These are phyloP conservation scores for Bos javanicus DNA, from an alignment of 2,113 vertebrate genomes.

Conservation along the genomic window DNA sequence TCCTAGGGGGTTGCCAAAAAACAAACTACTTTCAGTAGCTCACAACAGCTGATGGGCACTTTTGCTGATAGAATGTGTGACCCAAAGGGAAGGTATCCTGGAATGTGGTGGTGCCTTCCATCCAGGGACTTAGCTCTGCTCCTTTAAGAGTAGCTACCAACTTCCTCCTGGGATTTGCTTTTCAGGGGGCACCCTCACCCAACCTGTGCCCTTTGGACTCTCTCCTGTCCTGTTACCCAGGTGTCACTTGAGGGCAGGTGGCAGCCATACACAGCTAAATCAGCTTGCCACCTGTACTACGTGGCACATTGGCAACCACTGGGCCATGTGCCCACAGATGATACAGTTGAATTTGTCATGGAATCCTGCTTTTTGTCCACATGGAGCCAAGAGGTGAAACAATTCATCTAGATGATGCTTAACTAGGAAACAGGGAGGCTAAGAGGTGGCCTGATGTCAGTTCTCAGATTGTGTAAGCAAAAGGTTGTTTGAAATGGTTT, in stretches of 20 bases:
- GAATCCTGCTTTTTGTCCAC: constrained; percentile 16
- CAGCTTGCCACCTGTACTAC: not conserved
- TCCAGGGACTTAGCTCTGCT: not conserved
- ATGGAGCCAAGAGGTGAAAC: not conserved
- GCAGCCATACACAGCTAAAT: not conserved
- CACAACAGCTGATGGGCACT: not conserved
- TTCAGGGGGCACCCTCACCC: not conserved
- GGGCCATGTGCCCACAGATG: not conserved
- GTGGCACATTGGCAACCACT: not conserved
- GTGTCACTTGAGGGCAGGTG: constrained; percentile 11
- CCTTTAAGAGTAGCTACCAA: not conserved
- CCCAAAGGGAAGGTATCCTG: not conserved
- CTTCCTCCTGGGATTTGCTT: constrained; percentile 27
- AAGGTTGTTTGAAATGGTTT: not conserved
- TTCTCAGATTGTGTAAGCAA: not conserved
- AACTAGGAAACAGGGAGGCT: not conserved
- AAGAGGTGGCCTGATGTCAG: not conserved
- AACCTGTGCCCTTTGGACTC: constrained; percentile 39
- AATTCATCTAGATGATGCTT: not conserved
- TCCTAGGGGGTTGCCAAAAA: not conserved
- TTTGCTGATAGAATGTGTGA: not conserved
- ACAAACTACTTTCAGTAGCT: not conserved
- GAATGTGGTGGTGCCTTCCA: not conserved
- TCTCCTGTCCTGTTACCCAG: not conserved
- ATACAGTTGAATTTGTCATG: not conserved